Percentiles rank a stretch among this genome's conserved stretches.
These are phyloP conservation scores for Mus caroli DNA, from an alignment of 2,797 vertebrate genomes.

Conservation along the genomic window DNA sequence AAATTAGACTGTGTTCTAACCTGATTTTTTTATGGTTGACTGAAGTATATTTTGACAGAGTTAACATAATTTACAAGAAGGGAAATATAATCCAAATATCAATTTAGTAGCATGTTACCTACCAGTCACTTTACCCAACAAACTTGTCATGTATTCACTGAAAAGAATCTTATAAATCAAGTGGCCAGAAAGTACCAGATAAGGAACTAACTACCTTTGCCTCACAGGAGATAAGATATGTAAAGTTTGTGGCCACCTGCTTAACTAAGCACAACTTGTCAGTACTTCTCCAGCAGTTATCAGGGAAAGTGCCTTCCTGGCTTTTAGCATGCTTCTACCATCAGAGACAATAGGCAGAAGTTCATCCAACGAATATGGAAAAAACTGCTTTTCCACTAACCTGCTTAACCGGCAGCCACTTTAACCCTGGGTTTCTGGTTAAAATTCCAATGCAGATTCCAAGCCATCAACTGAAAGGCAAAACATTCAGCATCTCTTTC, in stretches of 20 bases:
- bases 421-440: conserved; percentile 19
- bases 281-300: background rate
- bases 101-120: background rate
- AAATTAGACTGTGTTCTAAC: background rate
- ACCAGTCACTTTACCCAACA: background rate
- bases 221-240: background rate
- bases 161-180: background rate
- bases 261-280: background rate
- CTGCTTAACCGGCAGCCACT: conserved; percentile 14
- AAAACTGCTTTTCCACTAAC: conserved; percentile 5
- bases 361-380: conserved; percentile 38
- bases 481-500: background rate
- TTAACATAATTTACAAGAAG: conserved; percentile 10
- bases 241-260: background rate
- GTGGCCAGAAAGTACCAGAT: rapidly evolving
- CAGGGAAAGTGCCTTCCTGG: background rate
- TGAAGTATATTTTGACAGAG: background rate
- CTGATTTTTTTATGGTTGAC: background rate
- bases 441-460: conserved; percentile 49
- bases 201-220: background rate
- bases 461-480: background rate
- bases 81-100: background rate
- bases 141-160: background rate
- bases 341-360: conserved; percentile 12
- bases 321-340: conserved; percentile 35